Evolutionary conservation across 2,888 invertebrate genomes (phyloP), one percentile per base, ranked within the genome.

Genomic region (Glyphotaelius pellucidus): DNA sequence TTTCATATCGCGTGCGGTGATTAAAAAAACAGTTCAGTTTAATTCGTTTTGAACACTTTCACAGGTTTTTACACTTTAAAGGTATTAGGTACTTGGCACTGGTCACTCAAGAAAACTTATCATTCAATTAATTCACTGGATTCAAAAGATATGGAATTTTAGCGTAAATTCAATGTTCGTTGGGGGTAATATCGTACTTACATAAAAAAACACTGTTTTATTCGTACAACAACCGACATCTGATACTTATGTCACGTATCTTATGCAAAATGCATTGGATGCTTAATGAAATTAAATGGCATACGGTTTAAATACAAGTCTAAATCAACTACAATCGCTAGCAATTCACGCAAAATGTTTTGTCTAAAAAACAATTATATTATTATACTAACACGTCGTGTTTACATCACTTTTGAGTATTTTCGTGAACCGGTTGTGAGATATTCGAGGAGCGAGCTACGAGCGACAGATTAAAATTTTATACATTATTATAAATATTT

Each of bases 351-450:
- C 52, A 15, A 67, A 67, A 15, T 67, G 52, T 67, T 67, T 67
- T 67, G 19, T 7, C 19, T 67, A 67, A 67, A 67, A 67, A 67
- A 67, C 25, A 67, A 67, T 67, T 67, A 67, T 25, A 67, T 25
- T 67, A 67, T 19, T 25, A 67, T 25, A 47, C 81, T 15, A 81
- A 83, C n/a, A 35, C 19, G 35, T 32, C 32, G 32, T 83, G 83
- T 83, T 83, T 83, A 83, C 35, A 83, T 35, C 83, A 83, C 25
- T 35, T 32, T 83, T 35, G 83, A 31, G 83, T 83, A 83, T 83
- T 83, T 83, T 83, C 19, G 25, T 83, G 31, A 31, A 83, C 31
- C 83, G 31, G 83, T 83, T 83, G 83, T 35, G 19, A 83, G 83
- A 83, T 83, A 83, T 83, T 31, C 31, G 35, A 35, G 9, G 31